These are phyloP conservation scores for Zapus hudsonius DNA, from an alignment of 2,113 vertebrate species.

Conservation along the genomic window DNA sequence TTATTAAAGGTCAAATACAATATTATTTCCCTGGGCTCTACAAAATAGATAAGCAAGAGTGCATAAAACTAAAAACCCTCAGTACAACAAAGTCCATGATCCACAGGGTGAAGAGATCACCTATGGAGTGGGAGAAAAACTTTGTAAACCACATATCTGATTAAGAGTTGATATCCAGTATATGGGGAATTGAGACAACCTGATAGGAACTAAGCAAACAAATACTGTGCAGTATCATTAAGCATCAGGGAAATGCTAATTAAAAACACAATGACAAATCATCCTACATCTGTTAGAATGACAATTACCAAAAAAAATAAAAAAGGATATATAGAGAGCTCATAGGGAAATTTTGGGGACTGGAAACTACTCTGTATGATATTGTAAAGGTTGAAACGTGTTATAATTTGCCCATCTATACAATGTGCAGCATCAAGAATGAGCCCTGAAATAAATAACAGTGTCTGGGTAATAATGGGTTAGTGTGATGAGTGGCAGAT, in stretches of 20 bases:
- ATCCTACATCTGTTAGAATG: background rate
- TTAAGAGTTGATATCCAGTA: background rate
- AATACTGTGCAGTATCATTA: background rate
- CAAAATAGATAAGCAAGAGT: background rate
- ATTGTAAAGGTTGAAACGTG: background rate
- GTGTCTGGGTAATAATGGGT: background rate
- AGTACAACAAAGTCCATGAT: background rate
- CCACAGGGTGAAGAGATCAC: background rate
- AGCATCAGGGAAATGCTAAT: background rate
- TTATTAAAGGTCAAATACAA: conserved; percentile 16
- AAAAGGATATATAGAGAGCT: background rate
- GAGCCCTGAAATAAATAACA: background rate
- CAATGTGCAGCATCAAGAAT: background rate
- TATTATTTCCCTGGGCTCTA: background rate
- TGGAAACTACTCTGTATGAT: background rate
- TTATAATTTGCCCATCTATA: background rate
- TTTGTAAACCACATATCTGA: background rate
- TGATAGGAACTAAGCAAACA: background rate
- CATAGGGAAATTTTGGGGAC: background rate
- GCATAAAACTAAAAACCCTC: background rate
- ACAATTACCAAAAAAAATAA: background rate
- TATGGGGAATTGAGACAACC: no score
- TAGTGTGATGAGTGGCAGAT: background rate
- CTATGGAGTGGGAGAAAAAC: background rate
- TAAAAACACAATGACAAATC: background rate